Conservation (phyloP, 2,113 vertebrate species). For the Notechis scutatus region DNA sequence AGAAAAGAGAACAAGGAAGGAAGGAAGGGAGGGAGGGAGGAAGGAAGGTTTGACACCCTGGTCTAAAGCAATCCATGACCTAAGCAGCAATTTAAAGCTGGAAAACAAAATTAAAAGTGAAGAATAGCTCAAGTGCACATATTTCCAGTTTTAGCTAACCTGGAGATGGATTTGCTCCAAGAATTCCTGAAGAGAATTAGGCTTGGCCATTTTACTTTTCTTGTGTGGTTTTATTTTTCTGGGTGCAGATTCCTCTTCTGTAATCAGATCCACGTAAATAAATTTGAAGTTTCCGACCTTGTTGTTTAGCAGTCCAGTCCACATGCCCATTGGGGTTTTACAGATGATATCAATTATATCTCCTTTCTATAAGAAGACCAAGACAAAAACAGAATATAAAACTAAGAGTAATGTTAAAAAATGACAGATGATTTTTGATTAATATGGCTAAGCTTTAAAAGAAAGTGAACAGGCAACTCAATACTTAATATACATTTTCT, state of each 20-base stretch:
- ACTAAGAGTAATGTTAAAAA: neutral
- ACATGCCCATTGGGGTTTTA: constrained; percentile 91
- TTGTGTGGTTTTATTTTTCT: constrained; percentile 71
- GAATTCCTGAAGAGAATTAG: constrained; percentile 80
- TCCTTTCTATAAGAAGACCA: constrained; percentile 75
- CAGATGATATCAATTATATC: constrained; percentile 90
- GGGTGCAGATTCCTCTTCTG: constrained; percentile 68
- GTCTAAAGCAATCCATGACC: neutral
- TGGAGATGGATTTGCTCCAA: constrained; percentile 80
- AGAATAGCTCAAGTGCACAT: neutral
- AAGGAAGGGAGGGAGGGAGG: no score
- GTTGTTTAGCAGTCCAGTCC: constrained; percentile 88
- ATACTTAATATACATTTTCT: neutral
- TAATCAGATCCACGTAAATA: constrained; percentile 87
- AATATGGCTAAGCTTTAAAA: neutral
- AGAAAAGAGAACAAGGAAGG: no score
- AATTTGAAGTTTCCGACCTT: constrained; percentile 93
- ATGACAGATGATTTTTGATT: constrained; percentile 5
- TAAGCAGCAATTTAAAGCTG: neutral
- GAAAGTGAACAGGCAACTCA: neutral
- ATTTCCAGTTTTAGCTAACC: constrained; percentile 64
- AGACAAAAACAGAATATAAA: neutral
- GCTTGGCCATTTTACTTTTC: constrained; percentile 69
- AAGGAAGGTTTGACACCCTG: no score
- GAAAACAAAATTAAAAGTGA: neutral